Evolutionary conservation across 1,140 invertebrate genomes (phyloP).

Genomic region (Drosophila nigrodunni): DNA sequence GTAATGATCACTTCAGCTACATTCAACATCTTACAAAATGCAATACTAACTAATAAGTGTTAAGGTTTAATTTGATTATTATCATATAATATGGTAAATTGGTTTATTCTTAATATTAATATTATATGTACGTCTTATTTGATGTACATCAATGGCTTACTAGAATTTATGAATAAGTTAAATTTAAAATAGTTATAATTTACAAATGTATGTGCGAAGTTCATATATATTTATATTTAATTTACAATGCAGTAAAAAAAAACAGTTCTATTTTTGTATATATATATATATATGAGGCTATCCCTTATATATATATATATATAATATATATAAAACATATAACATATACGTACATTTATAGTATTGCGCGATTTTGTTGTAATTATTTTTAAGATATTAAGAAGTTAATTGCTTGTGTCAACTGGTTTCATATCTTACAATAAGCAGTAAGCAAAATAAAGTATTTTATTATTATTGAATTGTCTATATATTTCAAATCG

Average conservation of each 20-base stretch:
- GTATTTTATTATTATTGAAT: not conserved
- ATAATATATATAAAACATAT: no score
- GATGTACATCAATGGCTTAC: slow-evolving; percentile 39
- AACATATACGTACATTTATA: not conserved
- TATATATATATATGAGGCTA: not conserved
- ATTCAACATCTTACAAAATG: not conserved
- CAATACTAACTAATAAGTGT: slow-evolving; percentile 11
- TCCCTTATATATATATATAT: not conserved
- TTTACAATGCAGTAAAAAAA: not conserved
- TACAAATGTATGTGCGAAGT: slow-evolving; percentile 4
- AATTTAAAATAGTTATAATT: slow-evolving; percentile 46
- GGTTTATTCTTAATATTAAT: not conserved
- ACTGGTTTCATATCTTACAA: slow-evolving; percentile 29
- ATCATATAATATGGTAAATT: not conserved
- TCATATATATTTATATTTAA: slow-evolving; percentile 12
- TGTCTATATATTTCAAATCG: no score
- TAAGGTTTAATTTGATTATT: slow-evolving; percentile 12
- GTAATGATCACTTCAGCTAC: not conserved
- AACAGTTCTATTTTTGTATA: not conserved
- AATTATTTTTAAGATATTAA: slow-evolving; percentile 26
- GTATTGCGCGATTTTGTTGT: slow-evolving; percentile 25
- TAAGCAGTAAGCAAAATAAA: not conserved
- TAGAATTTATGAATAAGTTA: slow-evolving; percentile 44
- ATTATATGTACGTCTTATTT: slow-evolving; percentile 4
- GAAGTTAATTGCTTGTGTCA: slow-evolving; percentile 43